phyloP scores from a whole-genome alignment of 2,113 vertebrate genomes.

The Lampris megalopsis region DNA sequence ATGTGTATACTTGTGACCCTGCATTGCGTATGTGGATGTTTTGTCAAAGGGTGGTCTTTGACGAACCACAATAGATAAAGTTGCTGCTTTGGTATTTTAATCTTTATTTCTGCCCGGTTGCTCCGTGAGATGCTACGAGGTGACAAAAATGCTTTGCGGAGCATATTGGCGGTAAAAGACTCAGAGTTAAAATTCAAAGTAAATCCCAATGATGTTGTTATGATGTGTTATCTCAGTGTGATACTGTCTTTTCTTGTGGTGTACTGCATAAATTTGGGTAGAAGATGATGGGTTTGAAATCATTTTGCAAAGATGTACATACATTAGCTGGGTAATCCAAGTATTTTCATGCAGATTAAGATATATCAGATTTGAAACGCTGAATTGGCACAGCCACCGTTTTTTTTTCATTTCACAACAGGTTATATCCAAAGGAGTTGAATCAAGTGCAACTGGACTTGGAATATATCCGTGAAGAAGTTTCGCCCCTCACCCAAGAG shows the following conservation, averaged over 20 bases:
- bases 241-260: background rate
- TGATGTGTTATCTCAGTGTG: no score
- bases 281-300: background rate
- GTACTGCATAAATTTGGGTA: background rate
- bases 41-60: background rate
- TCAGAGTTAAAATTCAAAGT: slow-evolving; percentile 13
- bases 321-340: no score
- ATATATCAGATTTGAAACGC: no score
- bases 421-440: no score
- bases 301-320: background rate
- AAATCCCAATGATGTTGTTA: no score
- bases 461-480: no score
- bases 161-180: background rate
- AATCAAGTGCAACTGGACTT: no score
- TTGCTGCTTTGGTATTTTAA: background rate
- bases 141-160: background rate
- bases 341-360: no score
- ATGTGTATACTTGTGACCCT: no score
- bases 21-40: background rate
- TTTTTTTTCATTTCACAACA: no score
- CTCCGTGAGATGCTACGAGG: slow-evolving; percentile 10
- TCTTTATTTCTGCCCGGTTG: background rate
- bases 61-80: background rate
- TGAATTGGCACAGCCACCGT: no score
- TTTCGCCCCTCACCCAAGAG: no score